A percentile compares a stretch with the other conserved stretches of the same genome.
phyloP scores from a whole-genome alignment of 2,113 vertebrate species.

The Rhipidura dahli region DNA sequence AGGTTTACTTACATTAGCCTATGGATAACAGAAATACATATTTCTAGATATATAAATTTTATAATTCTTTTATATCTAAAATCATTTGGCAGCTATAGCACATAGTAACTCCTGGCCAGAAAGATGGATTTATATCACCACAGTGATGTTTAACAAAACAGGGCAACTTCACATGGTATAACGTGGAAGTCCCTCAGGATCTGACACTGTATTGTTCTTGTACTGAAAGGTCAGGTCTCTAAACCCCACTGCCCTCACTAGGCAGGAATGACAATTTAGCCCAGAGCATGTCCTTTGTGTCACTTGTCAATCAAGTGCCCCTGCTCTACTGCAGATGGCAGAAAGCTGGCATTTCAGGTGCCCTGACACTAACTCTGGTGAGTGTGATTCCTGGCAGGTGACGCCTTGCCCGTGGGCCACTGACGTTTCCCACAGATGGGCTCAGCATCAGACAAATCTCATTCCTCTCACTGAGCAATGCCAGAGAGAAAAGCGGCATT shows the following conservation, averaged over 20 bases:
- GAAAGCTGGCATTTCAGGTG: neutral
- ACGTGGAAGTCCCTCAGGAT: neutral
- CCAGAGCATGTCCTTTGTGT: neutral
- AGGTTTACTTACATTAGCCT: neutral
- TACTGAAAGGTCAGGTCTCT: neutral
- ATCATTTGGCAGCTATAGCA: neutral
- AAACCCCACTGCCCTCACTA: neutral
- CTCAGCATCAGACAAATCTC: neutral
- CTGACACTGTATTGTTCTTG: neutral
- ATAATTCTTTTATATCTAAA: neutral
- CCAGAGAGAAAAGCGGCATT: neutral
- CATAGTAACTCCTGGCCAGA: neutral
- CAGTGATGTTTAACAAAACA: neutral
- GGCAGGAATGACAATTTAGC: neutral
- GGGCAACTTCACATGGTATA: neutral
- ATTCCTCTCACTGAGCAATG: neutral
- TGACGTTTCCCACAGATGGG: neutral
- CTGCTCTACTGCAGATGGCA: neutral
- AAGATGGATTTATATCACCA: neutral
- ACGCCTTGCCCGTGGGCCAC: accelerated
- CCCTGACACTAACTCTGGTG: neutral
- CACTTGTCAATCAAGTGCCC: neutral
- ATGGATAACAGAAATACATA: neutral
- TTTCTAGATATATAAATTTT: neutral
- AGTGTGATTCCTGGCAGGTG: neutral